These are phyloP conservation scores for Ganaspis sp. DNA, from an alignment of 1,140 invertebrate species.

Conservation along the genomic window DNA sequence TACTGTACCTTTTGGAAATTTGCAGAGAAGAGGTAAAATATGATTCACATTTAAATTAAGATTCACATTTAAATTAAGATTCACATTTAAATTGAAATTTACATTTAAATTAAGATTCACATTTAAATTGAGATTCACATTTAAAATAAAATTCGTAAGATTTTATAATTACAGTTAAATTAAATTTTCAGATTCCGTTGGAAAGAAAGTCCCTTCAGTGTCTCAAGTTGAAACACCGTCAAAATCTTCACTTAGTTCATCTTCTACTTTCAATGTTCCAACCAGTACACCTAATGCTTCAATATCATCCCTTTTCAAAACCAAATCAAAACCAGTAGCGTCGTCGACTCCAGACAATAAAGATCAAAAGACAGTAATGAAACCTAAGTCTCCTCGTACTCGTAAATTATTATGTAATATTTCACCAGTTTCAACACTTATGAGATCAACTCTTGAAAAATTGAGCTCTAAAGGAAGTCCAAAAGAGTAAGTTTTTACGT, in stretches of 20 bases:
- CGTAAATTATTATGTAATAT: constrained; percentile 58
- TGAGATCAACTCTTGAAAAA: constrained; percentile 54
- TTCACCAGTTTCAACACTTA: constrained; percentile 66
- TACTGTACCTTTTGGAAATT: constrained; percentile 65
- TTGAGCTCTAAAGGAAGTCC: constrained; percentile 56
- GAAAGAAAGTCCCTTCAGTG: constrained; percentile 35
- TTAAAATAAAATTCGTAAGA: background rate
- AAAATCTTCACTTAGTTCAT: constrained; percentile 35
- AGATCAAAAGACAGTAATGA: constrained; percentile 28
- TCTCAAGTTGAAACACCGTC: constrained; percentile 47
- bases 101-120: constrained; percentile 26
- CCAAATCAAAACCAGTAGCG: constrained; percentile 61
- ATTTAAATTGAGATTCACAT: background rate
- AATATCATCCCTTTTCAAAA: background rate
- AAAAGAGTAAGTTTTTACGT: constrained; percentile 43
- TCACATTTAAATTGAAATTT: background rate
- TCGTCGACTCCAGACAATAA: constrained; percentile 64
- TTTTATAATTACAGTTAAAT: constrained; percentile 24
- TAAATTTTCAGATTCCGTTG: constrained; percentile 45
- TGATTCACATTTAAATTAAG: background rate
- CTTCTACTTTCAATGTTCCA: constrained; percentile 45
- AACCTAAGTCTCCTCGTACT: constrained; percentile 43
- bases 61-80: no score
- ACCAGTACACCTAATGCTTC: constrained; percentile 65
- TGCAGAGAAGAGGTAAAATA: constrained; percentile 67